Percentiles rank a stretch among this genome's conserved stretches.
phyloP scores from a whole-genome alignment of 2,888 invertebrate species.

The Rhagophthalmus giganteus region DNA sequence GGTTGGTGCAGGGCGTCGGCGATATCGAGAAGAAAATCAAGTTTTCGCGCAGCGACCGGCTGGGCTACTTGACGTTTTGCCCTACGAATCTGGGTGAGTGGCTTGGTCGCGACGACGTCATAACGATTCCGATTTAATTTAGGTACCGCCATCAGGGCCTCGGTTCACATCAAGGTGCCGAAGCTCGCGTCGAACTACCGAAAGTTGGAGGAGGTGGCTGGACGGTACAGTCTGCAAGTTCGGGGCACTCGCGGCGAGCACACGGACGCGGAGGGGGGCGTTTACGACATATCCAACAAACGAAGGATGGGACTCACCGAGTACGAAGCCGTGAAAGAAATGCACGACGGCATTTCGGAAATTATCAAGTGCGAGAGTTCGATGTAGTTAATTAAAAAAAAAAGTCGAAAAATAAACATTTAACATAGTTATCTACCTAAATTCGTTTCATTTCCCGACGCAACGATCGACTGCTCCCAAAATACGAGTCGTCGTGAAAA shows the following conservation, averaged over 20 bases:
- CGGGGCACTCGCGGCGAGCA: slow-evolving; percentile 66
- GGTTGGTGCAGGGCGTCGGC: slow-evolving; percentile 58
- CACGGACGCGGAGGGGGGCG: slow-evolving; percentile 62
- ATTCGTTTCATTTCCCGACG: too few species aligned
- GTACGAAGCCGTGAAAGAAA: slow-evolving; percentile 64
- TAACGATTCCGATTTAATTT: slow-evolving; percentile 40
- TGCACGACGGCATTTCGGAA: slow-evolving; percentile 65
- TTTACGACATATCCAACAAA: slow-evolving; percentile 69
- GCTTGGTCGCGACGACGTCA: too few species aligned
- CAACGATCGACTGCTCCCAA: too few species aligned
- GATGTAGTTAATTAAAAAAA: too few species aligned
- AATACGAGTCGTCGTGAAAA: too few species aligned
- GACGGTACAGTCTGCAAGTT: slow-evolving; percentile 62
- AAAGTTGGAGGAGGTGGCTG: slow-evolving; percentile 63
- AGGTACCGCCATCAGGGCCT: slow-evolving; percentile 71
- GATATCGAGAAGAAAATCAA: slow-evolving; percentile 58
- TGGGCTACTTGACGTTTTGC: slow-evolving; percentile 73
- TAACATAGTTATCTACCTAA: too few species aligned
- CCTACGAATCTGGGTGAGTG: slow-evolving; percentile 72
- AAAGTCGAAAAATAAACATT: too few species aligned
- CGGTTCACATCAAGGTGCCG: slow-evolving; percentile 70
- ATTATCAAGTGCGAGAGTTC: slow-evolving; percentile 61
- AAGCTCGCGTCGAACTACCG: slow-evolving; percentile 58
- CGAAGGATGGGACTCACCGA: slow-evolving; percentile 68
- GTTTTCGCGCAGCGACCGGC: slow-evolving; percentile 62